These are phyloP conservation scores for Selenia dentaria DNA, from an alignment of 2,888 invertebrate genomes.

Conservation along the genomic window DNA sequence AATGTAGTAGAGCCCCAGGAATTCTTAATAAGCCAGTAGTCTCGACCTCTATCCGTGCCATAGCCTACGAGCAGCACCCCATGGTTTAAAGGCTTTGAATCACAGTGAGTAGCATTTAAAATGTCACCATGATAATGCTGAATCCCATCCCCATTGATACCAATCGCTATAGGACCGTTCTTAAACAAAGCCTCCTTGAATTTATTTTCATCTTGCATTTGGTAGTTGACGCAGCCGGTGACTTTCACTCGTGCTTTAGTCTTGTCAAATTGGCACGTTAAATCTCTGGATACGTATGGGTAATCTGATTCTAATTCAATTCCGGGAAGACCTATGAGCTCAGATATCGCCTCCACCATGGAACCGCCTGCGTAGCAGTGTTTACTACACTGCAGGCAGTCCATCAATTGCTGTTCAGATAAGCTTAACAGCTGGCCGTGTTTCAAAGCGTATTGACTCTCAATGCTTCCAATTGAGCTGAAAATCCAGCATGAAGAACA, in stretches of 20 bases:
- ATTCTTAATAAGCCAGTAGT: constrained; percentile 7
- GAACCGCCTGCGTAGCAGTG: not conserved
- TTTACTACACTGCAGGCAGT: not conserved
- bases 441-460: constrained; percentile 1
- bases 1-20: not conserved
- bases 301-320: not conserved
- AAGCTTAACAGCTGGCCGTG: not conserved
- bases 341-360: not conserved
- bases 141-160: not conserved
- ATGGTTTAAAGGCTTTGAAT: not conserved
- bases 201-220: not conserved
- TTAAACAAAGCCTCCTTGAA: not conserved
- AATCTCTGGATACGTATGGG: not conserved
- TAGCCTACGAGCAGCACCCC: constrained; percentile 1
- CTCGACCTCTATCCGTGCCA: not conserved
- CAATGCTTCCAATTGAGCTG: not conserved
- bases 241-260: not conserved
- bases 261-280: not conserved
- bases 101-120: not conserved
- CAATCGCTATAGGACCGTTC: constrained; percentile 1
- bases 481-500: not conserved
- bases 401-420: constrained; percentile 1
- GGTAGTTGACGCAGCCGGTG: not conserved
- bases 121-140: not conserved
- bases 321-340: not conserved